These are phyloP conservation scores for Diorhabda sublineata DNA, from an alignment of 1,140 invertebrate species.

Conservation along the genomic window DNA sequence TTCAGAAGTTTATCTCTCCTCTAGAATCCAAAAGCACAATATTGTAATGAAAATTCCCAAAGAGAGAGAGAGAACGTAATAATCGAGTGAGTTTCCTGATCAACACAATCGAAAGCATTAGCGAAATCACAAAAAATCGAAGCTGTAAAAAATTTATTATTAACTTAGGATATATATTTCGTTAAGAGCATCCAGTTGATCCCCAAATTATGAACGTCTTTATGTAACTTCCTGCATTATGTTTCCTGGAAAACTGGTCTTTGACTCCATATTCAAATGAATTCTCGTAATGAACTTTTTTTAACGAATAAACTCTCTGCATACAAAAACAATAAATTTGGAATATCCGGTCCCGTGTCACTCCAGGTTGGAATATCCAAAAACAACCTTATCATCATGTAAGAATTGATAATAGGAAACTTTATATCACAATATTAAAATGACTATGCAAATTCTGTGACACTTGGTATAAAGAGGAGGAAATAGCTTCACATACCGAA, in stretches of 20 bases:
- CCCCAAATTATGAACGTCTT: no score
- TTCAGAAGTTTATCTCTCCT: no score
- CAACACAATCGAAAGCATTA: no score
- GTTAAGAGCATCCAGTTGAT: no score
- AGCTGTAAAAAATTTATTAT: no score
- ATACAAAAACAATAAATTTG: slow-evolving; percentile 1
- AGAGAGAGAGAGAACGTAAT: no score
- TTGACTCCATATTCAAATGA: neutral
- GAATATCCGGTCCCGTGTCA: neutral
- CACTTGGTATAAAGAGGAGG: slow-evolving; percentile 11
- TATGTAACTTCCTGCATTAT: neutral
- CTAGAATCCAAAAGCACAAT: no score
- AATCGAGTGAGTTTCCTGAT: no score
- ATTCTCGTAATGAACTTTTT: slow-evolving; percentile 1
- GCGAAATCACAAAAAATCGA: no score
- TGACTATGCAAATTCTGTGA: slow-evolving; percentile 14
- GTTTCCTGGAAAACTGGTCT: neutral
- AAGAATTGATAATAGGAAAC: slow-evolving; percentile 13
- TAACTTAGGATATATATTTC: no score
- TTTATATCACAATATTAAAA: slow-evolving; percentile 17
- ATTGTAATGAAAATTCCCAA: no score
- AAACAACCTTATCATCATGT: slow-evolving; percentile 10
- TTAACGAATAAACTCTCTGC: neutral
- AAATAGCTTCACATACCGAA: slow-evolving; percentile 14
- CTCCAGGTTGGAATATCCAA: neutral